Evolutionary conservation across 2,888 invertebrate species (phyloP).

Genomic region (Phymatocera aterrima): DNA sequence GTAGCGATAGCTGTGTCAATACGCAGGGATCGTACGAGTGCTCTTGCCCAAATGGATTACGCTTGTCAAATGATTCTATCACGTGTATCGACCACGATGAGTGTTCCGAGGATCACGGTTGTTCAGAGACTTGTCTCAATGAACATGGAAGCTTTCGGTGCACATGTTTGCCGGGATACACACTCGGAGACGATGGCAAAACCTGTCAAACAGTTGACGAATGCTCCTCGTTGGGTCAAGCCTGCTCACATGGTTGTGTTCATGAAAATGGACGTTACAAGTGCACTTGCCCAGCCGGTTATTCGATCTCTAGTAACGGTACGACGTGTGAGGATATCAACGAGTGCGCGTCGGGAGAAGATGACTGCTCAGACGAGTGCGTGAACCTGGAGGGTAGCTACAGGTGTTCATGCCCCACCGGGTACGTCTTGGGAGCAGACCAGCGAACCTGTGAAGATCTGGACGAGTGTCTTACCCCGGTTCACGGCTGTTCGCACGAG

Average conservation of each 20-base stretch:
- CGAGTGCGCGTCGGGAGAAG: constrained; percentile 66
- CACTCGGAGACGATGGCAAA: constrained; percentile 71
- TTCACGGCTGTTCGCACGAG: constrained; percentile 63
- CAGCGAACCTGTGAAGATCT: constrained; percentile 73
- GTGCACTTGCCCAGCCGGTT: constrained; percentile 78
- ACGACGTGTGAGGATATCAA: constrained; percentile 70
- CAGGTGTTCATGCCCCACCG: constrained; percentile 75
- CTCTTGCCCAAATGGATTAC: constrained; percentile 73
- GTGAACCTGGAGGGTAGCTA: constrained; percentile 77
- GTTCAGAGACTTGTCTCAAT: constrained; percentile 65
- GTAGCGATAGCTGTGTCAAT: constrained; percentile 67
- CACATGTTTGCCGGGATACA: constrained; percentile 72
- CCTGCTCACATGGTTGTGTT: constrained; percentile 78
- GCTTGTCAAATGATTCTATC: constrained; percentile 39
- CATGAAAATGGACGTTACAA: constrained; percentile 77
- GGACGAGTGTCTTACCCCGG: constrained; percentile 72
- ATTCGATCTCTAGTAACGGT: constrained; percentile 67
- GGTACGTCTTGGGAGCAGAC: constrained; percentile 69
- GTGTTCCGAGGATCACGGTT: constrained; percentile 68
- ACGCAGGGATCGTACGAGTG: constrained; percentile 75
- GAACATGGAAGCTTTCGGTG: constrained; percentile 70
- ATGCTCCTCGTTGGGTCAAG: constrained; percentile 69
- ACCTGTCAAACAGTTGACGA: constrained; percentile 73
- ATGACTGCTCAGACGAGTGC: constrained; percentile 73
- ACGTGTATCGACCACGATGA: constrained; percentile 67